A percentile compares a stretch with the other conserved stretches of the same genome.
These are phyloP conservation scores for Copidosoma aretas DNA, from an alignment of 2,888 invertebrate species.

Conservation along the genomic window DNA sequence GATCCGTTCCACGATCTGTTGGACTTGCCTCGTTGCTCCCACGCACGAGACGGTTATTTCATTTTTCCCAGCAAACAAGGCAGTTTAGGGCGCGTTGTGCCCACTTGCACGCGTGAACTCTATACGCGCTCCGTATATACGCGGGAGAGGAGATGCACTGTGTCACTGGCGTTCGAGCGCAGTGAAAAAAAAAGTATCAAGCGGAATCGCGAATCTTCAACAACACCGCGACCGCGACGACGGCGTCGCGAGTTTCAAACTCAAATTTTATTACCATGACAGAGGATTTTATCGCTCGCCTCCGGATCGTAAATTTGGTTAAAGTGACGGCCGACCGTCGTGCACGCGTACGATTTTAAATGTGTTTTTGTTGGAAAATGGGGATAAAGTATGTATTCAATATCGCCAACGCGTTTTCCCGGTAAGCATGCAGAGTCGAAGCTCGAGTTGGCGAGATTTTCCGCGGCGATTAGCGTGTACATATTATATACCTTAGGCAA, in stretches of 20 bases:
- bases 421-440: no score
- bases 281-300: conserved; percentile 20
- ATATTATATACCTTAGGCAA: no score
- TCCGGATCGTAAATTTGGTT: conserved; percentile 7
- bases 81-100: neutral
- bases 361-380: conserved; percentile 14
- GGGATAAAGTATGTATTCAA: neutral
- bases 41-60: no score
- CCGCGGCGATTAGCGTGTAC: no score
- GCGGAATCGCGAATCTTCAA: conserved; percentile 20
- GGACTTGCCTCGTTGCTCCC: no score
- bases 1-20: no score
- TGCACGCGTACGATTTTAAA: conserved; percentile 5
- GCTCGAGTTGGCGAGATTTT: no score
- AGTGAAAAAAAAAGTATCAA: conserved; percentile 14
- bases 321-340: neutral
- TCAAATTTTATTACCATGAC: conserved; percentile 22
- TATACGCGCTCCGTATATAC: no score
- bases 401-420: neutral
- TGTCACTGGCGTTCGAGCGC: conserved; percentile 8
- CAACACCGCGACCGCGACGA: neutral
- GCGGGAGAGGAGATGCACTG: neutral
- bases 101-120: no score
- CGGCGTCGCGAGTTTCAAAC: conserved; percentile 3
- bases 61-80: neutral